Base-by-base conservation (phyloP, 1,140 invertebrate species). In the Drosophila bifasciata region DNA sequence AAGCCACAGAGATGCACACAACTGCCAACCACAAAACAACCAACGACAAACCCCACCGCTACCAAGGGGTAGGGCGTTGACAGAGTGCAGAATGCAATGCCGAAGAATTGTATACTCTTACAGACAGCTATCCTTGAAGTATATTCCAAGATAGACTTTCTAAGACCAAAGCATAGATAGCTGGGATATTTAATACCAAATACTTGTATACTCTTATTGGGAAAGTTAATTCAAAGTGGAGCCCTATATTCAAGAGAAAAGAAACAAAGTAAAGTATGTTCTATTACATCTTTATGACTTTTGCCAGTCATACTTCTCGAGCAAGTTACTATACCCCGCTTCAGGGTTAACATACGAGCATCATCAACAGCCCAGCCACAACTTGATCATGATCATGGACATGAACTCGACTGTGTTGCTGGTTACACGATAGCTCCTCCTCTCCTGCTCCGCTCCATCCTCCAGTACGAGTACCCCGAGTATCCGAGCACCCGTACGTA, bases 1-100 rank as follows among this genome's bases (percentile, higher is more conserved):
- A 52, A 44, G 49, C 41, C 61, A 36, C 69, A 40, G 13, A 69
- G 63, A 55, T 69, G 45, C 69, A 73, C 69, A 73, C 50, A 51
- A 56, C 58, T 63, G 48, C 43, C 68, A 72, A 45, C 64, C 61
- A 23, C 61, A 68, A 52, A 19, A 25, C 56, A 46, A 40, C 7
- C 60, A 58, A 21, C 43, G 9, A 32, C 41, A 25, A 25, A 1
- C 23, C 5, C 44, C 40, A n/a, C n/a, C n/a, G n/a, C n/a, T n/a
- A n/a, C 25, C 39, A 64, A 64, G 45, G 43, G 21, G 63, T 2
- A 67, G 32, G 46, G 44, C 46, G n/a, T 15, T 13, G 5, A 15
- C 25, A 32, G 28, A 28, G 28, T 3, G 1, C 6, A 25, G 23
- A 5, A 5, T 6, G 23, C 23, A 9, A 9, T 11, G 8, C 32